Conservation (phyloP, 1,140 invertebrate species). For the Brachystomella parvula region DNA sequence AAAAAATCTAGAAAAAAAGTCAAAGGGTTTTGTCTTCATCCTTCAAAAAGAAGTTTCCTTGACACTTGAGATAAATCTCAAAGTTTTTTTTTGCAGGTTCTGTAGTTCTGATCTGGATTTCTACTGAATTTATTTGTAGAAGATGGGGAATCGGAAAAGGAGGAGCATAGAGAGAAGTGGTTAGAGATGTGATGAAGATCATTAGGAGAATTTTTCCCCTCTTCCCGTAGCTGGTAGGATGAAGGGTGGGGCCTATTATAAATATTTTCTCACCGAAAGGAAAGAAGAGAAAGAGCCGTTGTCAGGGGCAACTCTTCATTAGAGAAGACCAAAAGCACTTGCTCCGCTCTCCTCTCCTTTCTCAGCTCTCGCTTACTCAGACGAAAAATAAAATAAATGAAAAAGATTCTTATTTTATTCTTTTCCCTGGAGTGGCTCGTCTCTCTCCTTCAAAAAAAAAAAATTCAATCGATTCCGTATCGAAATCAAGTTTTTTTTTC, state of each 20-base stretch:
- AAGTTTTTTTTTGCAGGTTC: background rate
- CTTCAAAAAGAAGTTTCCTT: background rate
- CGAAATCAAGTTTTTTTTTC: too few relatives aligned
- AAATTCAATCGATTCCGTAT: too few relatives aligned
- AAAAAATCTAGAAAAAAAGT: background rate
- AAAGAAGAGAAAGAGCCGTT: background rate
- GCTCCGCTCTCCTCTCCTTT: background rate
- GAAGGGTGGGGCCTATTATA: slow-evolving; percentile 8
- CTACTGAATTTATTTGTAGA: background rate
- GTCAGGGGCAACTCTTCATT: slow-evolving; percentile 12
- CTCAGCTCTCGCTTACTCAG: background rate
- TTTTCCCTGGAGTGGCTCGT: too few relatives aligned
- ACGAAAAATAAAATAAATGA: background rate
- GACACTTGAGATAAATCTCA: background rate
- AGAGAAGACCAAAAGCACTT: background rate
- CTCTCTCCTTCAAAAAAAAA: too few relatives aligned
- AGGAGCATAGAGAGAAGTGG: background rate
- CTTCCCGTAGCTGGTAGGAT: background rate
- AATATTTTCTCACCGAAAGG: slow-evolving; percentile 10
- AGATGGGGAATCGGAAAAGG: background rate
- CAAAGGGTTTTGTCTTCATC: background rate
- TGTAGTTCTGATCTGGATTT: background rate
- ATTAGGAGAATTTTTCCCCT: background rate
- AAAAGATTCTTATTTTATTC: background rate
- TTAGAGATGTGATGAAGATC: background rate